Conservation (phyloP, 2,113 vertebrate genomes). For the Mesocricetus auratus region DNA sequence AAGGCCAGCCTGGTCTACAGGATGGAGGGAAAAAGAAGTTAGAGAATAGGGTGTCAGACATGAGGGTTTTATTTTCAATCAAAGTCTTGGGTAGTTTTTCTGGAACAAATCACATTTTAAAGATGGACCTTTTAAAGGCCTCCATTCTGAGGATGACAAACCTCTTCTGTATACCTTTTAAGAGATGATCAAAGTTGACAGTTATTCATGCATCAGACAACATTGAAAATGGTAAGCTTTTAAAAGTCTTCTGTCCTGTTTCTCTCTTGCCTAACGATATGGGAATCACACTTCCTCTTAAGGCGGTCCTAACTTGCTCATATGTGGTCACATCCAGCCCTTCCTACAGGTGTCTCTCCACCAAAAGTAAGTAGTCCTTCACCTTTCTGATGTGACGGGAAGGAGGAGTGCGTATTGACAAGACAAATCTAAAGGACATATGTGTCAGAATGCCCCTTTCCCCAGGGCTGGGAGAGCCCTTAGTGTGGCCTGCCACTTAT, state of each 20-base stretch:
- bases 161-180: not conserved
- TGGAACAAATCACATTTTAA: constrained; percentile 33
- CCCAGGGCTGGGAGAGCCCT: not conserved
- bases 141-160: not conserved
- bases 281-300: constrained; percentile 37
- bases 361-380: constrained; percentile 37
- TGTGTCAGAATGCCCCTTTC: not conserved
- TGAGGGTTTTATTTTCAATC: constrained; percentile 43
- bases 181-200: constrained; percentile 32
- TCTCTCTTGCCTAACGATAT: constrained; percentile 35
- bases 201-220: not conserved
- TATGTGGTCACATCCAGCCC: not conserved
- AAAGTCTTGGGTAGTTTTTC: constrained; percentile 5
- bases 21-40: not conserved
- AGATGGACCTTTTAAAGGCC: constrained; percentile 4
- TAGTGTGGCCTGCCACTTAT: not conserved
- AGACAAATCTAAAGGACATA: not conserved
- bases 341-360: not conserved
- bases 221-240: constrained; percentile 34
- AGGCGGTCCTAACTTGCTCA: not conserved
- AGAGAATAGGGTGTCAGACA: not conserved
- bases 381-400: not conserved
- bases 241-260: not conserved
- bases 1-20: not conserved
- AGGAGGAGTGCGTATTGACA: constrained; percentile 6